A percentile compares a stretch with the other conserved stretches of the same genome.
Evolutionary conservation across 1,140 invertebrate genomes (phyloP).

Genomic region (Nasonia giraulti): DNA sequence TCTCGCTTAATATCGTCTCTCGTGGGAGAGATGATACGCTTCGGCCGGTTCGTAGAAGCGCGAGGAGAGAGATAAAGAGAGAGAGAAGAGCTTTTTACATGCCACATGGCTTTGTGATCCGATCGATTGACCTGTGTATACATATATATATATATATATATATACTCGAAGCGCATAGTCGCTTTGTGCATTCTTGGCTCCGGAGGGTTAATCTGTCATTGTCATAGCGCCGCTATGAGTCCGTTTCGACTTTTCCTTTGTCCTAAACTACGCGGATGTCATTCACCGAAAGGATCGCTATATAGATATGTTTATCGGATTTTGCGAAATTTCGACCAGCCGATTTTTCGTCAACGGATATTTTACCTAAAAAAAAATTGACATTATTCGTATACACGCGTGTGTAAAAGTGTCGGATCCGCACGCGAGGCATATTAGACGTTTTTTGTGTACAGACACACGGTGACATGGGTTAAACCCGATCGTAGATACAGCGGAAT

Average conservation of each 20-base stretch:
- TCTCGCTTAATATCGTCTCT: conserved; percentile 47
- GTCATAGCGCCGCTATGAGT: background rate
- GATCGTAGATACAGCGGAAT: conserved; percentile 21
- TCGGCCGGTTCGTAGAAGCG: conserved; percentile 45
- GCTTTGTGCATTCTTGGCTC: background rate
- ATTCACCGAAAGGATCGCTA: background rate
- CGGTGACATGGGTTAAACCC: background rate
- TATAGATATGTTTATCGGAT: background rate
- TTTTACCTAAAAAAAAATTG: no score
- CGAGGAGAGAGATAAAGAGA: background rate
- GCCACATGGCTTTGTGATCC: background rate
- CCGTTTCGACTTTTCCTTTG: background rate
- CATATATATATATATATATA: conserved; percentile 7
- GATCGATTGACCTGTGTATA: background rate
- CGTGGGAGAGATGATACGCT: conserved; percentile 18
- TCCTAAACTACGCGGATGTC: background rate
- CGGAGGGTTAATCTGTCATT: conserved; percentile 34
- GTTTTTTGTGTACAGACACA: background rate
- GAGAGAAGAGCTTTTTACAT: conserved; percentile 18
- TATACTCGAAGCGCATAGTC: background rate
- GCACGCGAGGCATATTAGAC: background rate
- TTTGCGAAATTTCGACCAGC: background rate
- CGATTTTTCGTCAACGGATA: no score
- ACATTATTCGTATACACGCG: no score
- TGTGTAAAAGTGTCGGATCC: background rate